Evolutionary conservation across 2,113 vertebrate genomes (phyloP).

Genomic region (Macrotis lagotis): DNA sequence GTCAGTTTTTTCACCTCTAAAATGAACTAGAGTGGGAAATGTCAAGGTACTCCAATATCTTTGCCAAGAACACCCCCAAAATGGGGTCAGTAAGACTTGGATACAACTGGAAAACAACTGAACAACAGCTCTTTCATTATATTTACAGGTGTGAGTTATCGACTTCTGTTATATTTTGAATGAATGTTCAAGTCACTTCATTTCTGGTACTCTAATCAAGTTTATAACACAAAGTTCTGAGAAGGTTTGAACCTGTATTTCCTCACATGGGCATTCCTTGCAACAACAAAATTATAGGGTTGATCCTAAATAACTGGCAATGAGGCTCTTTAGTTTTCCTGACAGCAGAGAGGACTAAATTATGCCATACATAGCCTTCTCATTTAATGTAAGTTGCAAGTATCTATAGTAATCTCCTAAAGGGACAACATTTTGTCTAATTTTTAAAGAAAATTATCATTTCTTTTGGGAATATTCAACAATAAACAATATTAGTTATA

Average conservation of each 20-base stretch:
- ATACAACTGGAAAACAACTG: neutral
- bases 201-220: neutral
- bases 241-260: neutral
- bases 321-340: neutral
- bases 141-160: neutral
- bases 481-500: conserved; percentile 10
- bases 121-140: neutral
- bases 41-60: neutral
- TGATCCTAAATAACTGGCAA: neutral
- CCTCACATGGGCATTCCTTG: neutral
- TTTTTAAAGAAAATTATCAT: neutral
- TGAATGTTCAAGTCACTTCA: neutral
- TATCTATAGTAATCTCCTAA: neutral
- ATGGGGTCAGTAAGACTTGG: neutral
- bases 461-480: conserved; percentile 4
- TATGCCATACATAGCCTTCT: neutral
- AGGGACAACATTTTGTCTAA: conserved; percentile 6
- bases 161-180: neutral
- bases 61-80: neutral
- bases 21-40: neutral
- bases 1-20: neutral
- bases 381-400: neutral
- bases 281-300: neutral
- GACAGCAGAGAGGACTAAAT: accelerated
- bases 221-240: neutral